Conservation (phyloP, 37 sponge, comb jelly and placozoan genomes). For the Corticium candelabrum region DNA sequence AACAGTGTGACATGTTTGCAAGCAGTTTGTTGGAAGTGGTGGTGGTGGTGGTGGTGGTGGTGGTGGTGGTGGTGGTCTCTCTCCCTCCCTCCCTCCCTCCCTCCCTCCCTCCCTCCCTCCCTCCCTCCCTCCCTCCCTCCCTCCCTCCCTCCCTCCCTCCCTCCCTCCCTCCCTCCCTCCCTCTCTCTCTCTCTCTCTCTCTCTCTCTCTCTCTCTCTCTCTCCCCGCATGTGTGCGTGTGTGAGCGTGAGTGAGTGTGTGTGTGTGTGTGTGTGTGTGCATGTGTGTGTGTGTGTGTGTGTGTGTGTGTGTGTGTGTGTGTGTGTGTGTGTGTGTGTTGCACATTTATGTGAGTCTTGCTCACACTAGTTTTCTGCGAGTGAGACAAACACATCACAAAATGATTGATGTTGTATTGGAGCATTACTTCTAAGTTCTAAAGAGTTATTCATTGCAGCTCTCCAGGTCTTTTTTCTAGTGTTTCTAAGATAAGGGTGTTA, state of each 20-base stretch:
- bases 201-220: constrained; percentile 5
- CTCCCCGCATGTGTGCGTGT: not conserved
- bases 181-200: constrained; percentile 5
- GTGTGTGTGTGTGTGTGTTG: not conserved
- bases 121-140: not conserved
- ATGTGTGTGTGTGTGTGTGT: not conserved
- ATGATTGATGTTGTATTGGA: too few relatives aligned
- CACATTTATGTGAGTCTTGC: too few relatives aligned
- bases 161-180: not conserved
- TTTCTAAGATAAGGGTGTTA: too few relatives aligned
- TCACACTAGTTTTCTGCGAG: too few relatives aligned
- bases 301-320: constrained; percentile 5
- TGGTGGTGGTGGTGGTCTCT: constrained; percentile 5
- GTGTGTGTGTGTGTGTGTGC: constrained; percentile 1
- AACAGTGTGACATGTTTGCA: not conserved
- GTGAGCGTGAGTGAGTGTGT: not conserved
- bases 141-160: not conserved
- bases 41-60: constrained; percentile 5
- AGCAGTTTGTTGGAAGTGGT: not conserved
- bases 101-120: not conserved
- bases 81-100: not conserved
- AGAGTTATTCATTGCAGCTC: too few relatives aligned
- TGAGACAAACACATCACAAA: too few relatives aligned
- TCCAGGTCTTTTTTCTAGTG: too few relatives aligned
- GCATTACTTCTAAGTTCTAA: too few relatives aligned